A percentile compares a stretch with the other conserved stretches of the same genome.
These are phyloP conservation scores for Drosophila suboccidentalis DNA, from an alignment of 2,888 invertebrate species.

Conservation along the genomic window DNA sequence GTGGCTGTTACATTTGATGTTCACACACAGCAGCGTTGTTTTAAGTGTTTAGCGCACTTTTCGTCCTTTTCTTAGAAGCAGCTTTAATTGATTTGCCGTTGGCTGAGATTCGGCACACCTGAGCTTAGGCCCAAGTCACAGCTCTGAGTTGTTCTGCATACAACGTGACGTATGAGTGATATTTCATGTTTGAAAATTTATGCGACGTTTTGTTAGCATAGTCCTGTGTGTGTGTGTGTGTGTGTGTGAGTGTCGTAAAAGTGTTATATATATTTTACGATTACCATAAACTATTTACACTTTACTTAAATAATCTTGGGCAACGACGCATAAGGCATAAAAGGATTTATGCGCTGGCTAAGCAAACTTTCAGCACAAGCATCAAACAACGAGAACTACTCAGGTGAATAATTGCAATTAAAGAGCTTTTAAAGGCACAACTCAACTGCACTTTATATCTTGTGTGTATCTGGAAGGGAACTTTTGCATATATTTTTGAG, in stretches of 20 bases:
- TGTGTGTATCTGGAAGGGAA: neutral
- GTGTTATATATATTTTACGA: conserved; percentile 59
- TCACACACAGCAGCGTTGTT: conserved; percentile 15
- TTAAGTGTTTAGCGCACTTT: conserved; percentile 42
- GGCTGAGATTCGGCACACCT: conserved; percentile 29
- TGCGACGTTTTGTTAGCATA: conserved; percentile 26
- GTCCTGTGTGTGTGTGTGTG: conserved; percentile 9
- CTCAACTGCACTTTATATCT: conserved; percentile 24
- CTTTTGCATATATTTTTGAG: conserved; percentile 1
- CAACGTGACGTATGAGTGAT: conserved; percentile 73
- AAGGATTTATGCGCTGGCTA: conserved; percentile 62
- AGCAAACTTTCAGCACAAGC: conserved; percentile 55
- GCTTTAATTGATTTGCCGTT: conserved; percentile 66
- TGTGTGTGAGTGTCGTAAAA: conserved; percentile 57
- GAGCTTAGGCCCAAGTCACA: conserved; percentile 4
- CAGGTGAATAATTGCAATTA: conserved; percentile 75
- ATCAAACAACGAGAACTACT: conserved; percentile 40
- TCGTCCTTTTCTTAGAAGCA: conserved; percentile 26
- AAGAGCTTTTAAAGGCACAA: conserved; percentile 52
- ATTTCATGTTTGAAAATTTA: conserved; percentile 66
- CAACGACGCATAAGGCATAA: conserved; percentile 37
- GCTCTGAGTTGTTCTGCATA: conserved; percentile 31
- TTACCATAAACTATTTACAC: conserved; percentile 79
- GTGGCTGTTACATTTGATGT: conserved; percentile 68
- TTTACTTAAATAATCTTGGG: conserved; percentile 58